phyloP scores from a whole-genome alignment of 2,888 invertebrate species.

The Furcula furcula region DNA sequence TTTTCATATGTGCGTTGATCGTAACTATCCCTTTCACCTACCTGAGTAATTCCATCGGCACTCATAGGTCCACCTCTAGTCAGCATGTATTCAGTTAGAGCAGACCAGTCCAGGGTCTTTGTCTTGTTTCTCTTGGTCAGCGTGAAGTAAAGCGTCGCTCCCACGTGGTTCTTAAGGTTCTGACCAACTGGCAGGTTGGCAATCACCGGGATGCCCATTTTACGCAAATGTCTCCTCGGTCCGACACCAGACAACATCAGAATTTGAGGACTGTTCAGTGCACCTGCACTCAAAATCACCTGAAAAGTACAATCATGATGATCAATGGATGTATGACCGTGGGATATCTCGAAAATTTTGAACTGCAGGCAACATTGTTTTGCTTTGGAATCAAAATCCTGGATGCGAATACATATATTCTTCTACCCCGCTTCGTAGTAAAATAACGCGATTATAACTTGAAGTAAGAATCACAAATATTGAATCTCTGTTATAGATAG shows the following conservation, averaged over 20 bases:
- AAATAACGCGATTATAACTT: too few species aligned
- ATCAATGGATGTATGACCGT: too few species aligned
- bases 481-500: too few species aligned
- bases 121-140: slow-evolving; percentile 67
- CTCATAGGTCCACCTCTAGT: slow-evolving; percentile 81
- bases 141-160: slow-evolving; percentile 77
- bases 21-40: too few species aligned
- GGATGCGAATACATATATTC: too few species aligned
- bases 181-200: slow-evolving; percentile 84
- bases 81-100: slow-evolving; percentile 78
- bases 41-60: slow-evolving; percentile 83
- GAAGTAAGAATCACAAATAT: too few species aligned
- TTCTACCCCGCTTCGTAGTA: too few species aligned
- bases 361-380: too few species aligned
- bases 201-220: slow-evolving; percentile 76
- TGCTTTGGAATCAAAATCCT: too few species aligned
- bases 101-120: slow-evolving; percentile 80
- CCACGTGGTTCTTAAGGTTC: slow-evolving; percentile 84
- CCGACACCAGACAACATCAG: slow-evolving; percentile 84
- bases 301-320: slow-evolving; percentile 42
- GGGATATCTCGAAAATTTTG: too few species aligned
- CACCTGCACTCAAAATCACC: slow-evolving; percentile 83
- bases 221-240: slow-evolving; percentile 73
- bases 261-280: slow-evolving; percentile 84
- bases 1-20: too few species aligned